Evolutionary conservation across 2,888 invertebrate species (phyloP), one percentile per base, ranked within the genome.

Genomic region (Macrosiphum euphorbiae): DNA sequence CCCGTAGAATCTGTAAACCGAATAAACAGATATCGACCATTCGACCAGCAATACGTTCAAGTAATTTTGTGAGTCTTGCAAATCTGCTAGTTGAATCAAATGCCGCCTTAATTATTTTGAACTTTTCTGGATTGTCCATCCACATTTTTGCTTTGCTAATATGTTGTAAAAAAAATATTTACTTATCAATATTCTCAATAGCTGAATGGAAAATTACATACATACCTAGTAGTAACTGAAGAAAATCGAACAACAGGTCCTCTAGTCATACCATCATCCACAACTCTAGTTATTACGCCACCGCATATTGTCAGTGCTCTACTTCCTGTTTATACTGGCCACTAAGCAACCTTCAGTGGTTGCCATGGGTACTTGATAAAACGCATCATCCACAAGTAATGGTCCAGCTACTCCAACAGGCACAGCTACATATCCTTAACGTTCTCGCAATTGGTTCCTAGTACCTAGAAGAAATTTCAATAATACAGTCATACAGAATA

Each of bases 301-400:
- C 97, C 97, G 13, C 97, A 96, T 0, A 97, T 96, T 52, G 94
- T 95, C 0, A 99, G 96, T 0, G 99, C 99, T 95, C 98, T 97
- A 95, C 99, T 99, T 10, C 99, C 99, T 97, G 96, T 99, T 99
- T 0, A 99, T 99, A 78, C 99, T 99, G 0, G 99, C 99, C 0
- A 99, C 98, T 92, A 99, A 96, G 94, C 99, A 99, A 0, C 99
- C 99, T 96, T 99, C 99, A 0, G 99, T 99, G 0, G 99, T 99
- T 13, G 99, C 99, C 99, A 99, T 98, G 11, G 99, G 99, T 90
- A 99, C 97, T 96, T 98, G 97, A 95, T 98, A 97, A 50, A 97
- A 96, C 95, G 97, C 96, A 0, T 98, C 98, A 96, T 99, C 98
- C 1, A 99, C 96, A 0, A 97, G 96, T 50, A 99, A 96, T 0